Base-by-base conservation (phyloP, 35 echinoderm and acorn worm species). In the Strongylocentrotus purpuratus region DNA sequence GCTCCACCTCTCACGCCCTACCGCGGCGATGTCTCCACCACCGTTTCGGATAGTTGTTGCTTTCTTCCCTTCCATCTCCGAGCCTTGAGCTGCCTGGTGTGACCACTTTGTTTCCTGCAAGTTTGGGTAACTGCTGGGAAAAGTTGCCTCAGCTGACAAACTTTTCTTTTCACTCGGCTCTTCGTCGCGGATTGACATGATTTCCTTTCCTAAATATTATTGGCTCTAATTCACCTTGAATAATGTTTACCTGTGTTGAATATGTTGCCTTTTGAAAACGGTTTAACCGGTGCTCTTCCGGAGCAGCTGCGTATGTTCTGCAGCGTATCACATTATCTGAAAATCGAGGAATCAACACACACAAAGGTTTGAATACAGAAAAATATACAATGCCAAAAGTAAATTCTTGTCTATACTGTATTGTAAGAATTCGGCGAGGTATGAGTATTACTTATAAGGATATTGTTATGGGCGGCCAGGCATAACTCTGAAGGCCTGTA, bases 1-100 rank as follows among this genome's bases (percentile, higher is more conserved):
- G 31, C 94, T 78, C 96, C 96, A 96, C 28, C 55, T 33, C 1
- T 60, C 96, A 18, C 96, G 33, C 3, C 59, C 58, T 14, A 60
- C 94, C 11, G 41, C 86, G 22, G 46, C 86, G 13, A 31, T 13
- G 48, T 93, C 91, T 14, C 87, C 7, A 4, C 18, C 33, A 32
- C 20, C 32, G 32, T 89, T 89, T 46, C 87, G 87, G 33, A 88
- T 46, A 33, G 87, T 10, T 88, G 87, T 9, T n/a, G 4, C 33
- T 88, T 46, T 88, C 28, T 89, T 31, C 32, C 87, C 33, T 7
- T 89, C 87, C 87, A 89, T 89, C 25, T 45, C 87, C 5, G 32
- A 4, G 32, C 12, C 22, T 86, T 86, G 85, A 0, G 15, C 4
- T 20, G 14, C 32, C 41, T 32, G 87, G 31, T 25, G 32, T 20